phyloP scores from a whole-genome alignment of 2,113 vertebrate genomes.

The Cranoglanis bouderius region DNA sequence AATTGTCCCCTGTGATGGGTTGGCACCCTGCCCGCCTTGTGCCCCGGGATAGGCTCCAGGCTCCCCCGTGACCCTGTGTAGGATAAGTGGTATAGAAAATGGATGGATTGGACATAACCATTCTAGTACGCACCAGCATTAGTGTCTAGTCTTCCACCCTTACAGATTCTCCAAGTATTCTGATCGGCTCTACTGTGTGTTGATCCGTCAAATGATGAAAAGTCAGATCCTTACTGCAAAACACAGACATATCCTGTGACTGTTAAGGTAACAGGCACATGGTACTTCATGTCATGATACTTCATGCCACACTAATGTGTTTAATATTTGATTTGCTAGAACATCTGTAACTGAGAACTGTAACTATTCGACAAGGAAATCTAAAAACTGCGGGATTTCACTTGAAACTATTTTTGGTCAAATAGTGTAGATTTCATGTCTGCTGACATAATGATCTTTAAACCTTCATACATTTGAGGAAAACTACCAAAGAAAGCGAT shows the following conservation, averaged over 20 bases:
- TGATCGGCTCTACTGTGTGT: not conserved
- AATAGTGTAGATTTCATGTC: not conserved
- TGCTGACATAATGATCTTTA: not conserved
- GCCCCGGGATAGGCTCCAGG: no score
- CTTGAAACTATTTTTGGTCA: not conserved
- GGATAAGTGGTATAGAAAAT: no score
- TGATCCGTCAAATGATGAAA: not conserved
- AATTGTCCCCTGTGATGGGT: no score
- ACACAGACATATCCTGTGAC: no score
- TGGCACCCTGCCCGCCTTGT: no score
- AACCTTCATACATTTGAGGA: not conserved
- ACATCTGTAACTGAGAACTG: not conserved
- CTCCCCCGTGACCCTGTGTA: no score
- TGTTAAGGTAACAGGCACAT: not conserved
- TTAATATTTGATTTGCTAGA: not conserved
- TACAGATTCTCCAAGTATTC: not conserved
- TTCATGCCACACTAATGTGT: not conserved
- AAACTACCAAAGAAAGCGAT: not conserved
- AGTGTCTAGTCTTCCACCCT: not conserved
- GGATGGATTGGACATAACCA: not conserved
- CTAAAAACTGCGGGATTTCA: not conserved
- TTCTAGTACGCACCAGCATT: not conserved
- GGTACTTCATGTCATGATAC: no score
- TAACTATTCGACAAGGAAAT: not conserved
- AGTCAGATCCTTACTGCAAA: no score